These are phyloP conservation scores for Oligia strigilis DNA, from an alignment of 2,888 invertebrate genomes.

Conservation along the genomic window DNA sequence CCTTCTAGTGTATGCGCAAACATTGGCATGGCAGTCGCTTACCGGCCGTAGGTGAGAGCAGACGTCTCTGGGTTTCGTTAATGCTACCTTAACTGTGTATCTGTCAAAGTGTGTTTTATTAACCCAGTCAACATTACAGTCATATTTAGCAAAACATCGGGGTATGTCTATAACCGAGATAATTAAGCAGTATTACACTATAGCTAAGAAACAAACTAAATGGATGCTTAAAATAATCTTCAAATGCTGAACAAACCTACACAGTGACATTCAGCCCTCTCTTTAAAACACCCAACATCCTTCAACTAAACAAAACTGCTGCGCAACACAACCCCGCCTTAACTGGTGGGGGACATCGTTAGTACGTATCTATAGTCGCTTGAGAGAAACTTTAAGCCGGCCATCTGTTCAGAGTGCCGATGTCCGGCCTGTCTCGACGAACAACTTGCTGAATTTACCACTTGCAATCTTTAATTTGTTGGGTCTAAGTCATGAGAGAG, in stretches of 20 bases:
- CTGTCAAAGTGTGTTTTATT: too few species aligned
- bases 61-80: too few species aligned
- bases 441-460: slow-evolving; percentile 69
- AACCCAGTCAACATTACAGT: too few species aligned
- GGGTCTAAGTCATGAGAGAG: slow-evolving; percentile 9
- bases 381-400: slow-evolving; percentile 62
- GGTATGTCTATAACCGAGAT: neutral
- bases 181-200: neutral
- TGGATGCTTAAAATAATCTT: neutral
- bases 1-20: neutral
- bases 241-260: too few species aligned
- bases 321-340: slow-evolving; percentile 26
- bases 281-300: neutral
- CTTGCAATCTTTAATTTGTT: slow-evolving; percentile 65
- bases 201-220: neutral
- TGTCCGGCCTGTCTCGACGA: slow-evolving; percentile 62
- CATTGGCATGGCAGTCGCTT: too few species aligned
- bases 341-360: slow-evolving; percentile 34
- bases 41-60: too few species aligned
- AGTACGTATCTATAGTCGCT: slow-evolving; percentile 54
- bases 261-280: neutral
- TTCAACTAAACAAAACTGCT: slow-evolving; percentile 33
- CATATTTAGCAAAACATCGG: neutral
- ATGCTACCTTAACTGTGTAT: too few species aligned
- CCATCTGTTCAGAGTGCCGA: slow-evolving; percentile 66